phyloP scores from a whole-genome alignment of 2,797 vertebrate species.

The Zonotrichia albicollis region DNA sequence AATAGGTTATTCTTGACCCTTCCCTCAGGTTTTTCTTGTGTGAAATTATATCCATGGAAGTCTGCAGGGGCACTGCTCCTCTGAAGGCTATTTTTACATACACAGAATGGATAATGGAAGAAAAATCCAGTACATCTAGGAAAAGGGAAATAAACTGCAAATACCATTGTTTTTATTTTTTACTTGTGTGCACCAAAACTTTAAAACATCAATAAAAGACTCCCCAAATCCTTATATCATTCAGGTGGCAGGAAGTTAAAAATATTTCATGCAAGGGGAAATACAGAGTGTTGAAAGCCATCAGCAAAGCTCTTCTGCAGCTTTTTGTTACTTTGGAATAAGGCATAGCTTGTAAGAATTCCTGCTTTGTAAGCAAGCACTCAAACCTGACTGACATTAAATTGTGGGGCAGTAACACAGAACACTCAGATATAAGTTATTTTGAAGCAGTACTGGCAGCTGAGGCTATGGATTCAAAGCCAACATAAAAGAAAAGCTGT shows the following conservation, averaged over 20 bases:
- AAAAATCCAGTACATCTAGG: not conserved
- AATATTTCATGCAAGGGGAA: not conserved
- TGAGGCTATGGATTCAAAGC: conserved; percentile 30
- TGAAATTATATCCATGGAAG: not conserved
- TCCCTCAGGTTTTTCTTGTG: not conserved
- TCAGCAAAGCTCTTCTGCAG: not conserved
- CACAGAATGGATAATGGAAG: not conserved
- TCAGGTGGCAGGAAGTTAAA: not conserved
- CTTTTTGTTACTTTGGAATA: conserved; percentile 1
- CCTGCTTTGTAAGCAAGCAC: not conserved
- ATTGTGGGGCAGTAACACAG: not conserved
- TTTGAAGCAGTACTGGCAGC: conserved; percentile 42
- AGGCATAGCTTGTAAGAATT: not conserved
- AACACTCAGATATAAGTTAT: not conserved
- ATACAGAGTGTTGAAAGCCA: not conserved
- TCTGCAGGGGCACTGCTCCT: not conserved
- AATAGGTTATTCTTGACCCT: not conserved
- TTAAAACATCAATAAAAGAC: not conserved
- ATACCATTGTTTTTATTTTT: not conserved
- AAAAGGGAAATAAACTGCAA: not conserved
- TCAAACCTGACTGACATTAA: not conserved
- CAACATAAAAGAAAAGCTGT: conserved; percentile 34
- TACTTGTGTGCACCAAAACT: not conserved
- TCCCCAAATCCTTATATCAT: not conserved
- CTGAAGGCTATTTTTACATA: not conserved